Evolutionary conservation across 35 echinoderm and acorn worm species (phyloP).

Genomic region (Stichopus chloronotus): DNA sequence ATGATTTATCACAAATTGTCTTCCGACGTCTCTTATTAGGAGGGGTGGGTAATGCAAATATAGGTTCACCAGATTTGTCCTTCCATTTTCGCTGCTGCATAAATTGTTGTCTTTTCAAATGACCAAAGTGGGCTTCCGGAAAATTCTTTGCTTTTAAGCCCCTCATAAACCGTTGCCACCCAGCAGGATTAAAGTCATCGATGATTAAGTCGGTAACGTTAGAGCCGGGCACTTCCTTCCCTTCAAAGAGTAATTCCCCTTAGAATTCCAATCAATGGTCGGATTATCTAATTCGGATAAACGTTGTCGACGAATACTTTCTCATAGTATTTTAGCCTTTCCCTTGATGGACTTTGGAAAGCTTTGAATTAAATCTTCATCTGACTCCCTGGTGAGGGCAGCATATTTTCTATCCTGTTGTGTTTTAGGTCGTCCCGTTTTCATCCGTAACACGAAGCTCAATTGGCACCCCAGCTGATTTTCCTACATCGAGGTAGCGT

Average conservation of each 20-base stretch:
- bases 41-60: neutral
- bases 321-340: conserved; percentile 12
- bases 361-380: neutral
- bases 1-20: no score
- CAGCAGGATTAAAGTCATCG: neutral
- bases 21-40: no score
- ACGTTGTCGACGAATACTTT: neutral
- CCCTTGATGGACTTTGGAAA: conserved; percentile 6
- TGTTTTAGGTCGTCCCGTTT: no score
- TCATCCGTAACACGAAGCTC: neutral
- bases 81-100: neutral
- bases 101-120: neutral
- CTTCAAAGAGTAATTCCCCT: conserved; percentile 29
- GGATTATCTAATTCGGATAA: neutral
- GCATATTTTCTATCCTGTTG: neutral
- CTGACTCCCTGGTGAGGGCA: neutral
- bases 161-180: neutral
- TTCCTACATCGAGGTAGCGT: neutral
- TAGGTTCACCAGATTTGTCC: neutral
- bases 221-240: neutral
- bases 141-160: neutral
- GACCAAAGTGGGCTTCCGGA: neutral
- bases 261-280: conserved; percentile 27
- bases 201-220: conserved; percentile 12
- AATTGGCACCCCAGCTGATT: neutral